Base-by-base conservation (phyloP, 2,113 vertebrate species). In the Neotragus pygmaeus region DNA sequence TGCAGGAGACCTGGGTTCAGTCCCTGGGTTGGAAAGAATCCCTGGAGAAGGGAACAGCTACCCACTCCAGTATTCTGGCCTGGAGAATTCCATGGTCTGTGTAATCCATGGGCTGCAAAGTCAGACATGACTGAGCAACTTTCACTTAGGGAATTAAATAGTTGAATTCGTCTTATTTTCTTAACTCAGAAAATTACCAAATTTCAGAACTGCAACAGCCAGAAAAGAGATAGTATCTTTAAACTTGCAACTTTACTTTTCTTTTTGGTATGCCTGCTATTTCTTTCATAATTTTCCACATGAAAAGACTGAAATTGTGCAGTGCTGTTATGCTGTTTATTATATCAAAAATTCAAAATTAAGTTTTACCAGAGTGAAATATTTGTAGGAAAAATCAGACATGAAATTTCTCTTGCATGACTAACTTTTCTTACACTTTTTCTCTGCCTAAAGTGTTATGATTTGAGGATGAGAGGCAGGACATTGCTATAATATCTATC, bases 341-440 rank as follows among this genome's bases (percentile, higher is more conserved):
- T 83, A 81, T 66, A 28, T n/a, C 19, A 90, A 64, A 11, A 90
- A 89, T 88, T 95, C 27, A 96, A 70, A 95, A 58, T 88, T 84
- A 92, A 88, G 86, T 88, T 75, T 57, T 90, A 80, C 19, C 12
- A 60, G 15, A 43, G n/a, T 36, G 8, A 95, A 90, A 84, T 92
- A 81, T 80, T 96, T 91, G 30, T 53, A 88, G 15, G 47, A 60
- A 93, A 66, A 91, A 19, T 88, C 90, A 70, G 45, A 82, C 95
- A 51, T 88, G 47, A 95, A 64, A 80, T 87, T 73, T 75, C 15
- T 82, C 28, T 47, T 12, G 17, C 23, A 28, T 13, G 36, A 43
- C 15, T 60, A 77, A 27, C 39, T 95, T 92, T 92, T 78, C 39
- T 86, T 66, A 33, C 17, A 0, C 0, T 23, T 28, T 55, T 91